Base-by-base conservation (phyloP, 2,888 invertebrate genomes). In the Synergus laeviventris region DNA sequence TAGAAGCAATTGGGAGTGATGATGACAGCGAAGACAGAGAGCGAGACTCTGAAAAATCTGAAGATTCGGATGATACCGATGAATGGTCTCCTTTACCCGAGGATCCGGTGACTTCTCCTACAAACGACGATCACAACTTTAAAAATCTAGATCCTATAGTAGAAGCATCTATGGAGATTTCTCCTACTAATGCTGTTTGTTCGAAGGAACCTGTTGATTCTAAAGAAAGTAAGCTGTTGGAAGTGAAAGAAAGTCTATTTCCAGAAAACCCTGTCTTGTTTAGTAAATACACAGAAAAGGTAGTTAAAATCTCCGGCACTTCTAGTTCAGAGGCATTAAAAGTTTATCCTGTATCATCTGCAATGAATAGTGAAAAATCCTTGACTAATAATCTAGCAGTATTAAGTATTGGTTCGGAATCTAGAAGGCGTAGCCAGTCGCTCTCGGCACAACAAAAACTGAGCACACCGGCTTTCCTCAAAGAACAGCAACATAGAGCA, bases 1-100 rank as follows among this genome's bases (percentile, higher is more conserved):
- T 88, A 61, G 86, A 89, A 90, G 61, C 85, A 84, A 24, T 85
- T 86, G 8, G 84, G 82, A 62, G 80, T 12, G 81, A 82, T 70
- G 87, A 87, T 74, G 86, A 87, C 1, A 85, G 81, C 7, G 88
- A 86, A 74, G 82, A 86, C 18, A 83, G 81, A 18, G 3, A 76
- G 16, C 61, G 49, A 9, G 81, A 81, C 74, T 82, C 82, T 38
- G 83, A 82, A 21, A 74, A 76, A 9, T 79, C 80, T 2, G 81
- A 80, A 54, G 83, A 87, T 39, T 83, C 79, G 5, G 86, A 86
- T 66, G 86, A 85, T 60, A 76, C 76, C 5, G 86, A 88, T n/a
- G 83, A 86, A 4, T 81, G 21, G 14, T 11, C 21, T 8, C 59
- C 59, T 59, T 59, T 59, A 24, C 59, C 59, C 1, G 59, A 59